Evolutionary conservation across 2,888 invertebrate genomes (phyloP), one percentile per base, ranked within the genome.

Genomic region (Odontocolon sp.): DNA sequence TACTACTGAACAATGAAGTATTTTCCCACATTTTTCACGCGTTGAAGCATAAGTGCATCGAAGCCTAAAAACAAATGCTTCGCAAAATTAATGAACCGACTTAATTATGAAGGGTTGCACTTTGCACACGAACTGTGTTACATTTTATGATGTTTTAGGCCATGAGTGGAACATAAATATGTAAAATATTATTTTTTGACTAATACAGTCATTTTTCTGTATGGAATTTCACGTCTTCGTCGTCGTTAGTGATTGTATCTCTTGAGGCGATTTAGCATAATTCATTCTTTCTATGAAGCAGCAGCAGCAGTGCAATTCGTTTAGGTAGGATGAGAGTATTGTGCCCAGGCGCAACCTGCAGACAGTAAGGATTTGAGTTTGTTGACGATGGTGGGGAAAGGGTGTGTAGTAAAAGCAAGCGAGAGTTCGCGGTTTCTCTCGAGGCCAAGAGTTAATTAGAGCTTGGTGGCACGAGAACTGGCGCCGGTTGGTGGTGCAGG

Each of bases 381-480:
- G n/a, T 23, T 33, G 14, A 11, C 52, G 28, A 14, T 16, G 47
- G 33, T 4, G 18, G 23, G 23, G 36, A 56, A 64, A 63, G 23
- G 71, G 21, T 2, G 42, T 63, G 45, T 52, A 36, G 9, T 33
- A 3, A 42, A 3, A 64, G 61, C 38, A 59, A 50, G 36, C 47
- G 28, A 63, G 31, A 66, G 66, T 72, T 77, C 63, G 61, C 56
- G 71, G 74, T 70, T 77, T 59, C 69, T 66, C 59, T 66, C 63
- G 68, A 69, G 69, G 66, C 67, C 59, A 56, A 54, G 63, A 74
- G 80, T 81, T 81, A 80, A 81, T 81, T 81, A 80, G 78, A 63
- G 59, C 28, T 69, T 31, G 54, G 59, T 36, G 23, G 61, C 28
- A 50, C 40, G 61, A 66, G 66, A 57, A 36, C 42, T 28, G 8